Conservation (phyloP, 2,113 vertebrate species). For the Aplodontia rufa region DNA sequence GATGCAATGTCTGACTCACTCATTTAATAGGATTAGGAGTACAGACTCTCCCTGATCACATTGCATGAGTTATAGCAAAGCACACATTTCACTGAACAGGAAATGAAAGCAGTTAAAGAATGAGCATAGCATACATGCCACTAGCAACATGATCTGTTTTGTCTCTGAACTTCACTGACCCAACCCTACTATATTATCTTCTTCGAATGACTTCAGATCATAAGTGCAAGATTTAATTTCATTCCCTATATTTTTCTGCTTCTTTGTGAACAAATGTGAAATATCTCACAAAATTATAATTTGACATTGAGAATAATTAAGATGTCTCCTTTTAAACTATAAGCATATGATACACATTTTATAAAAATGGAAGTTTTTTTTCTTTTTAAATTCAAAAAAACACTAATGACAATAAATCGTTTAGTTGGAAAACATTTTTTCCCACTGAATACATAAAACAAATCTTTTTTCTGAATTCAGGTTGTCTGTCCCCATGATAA, state of each 20-base stretch:
- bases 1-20: constrained; percentile 48
- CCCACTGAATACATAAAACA: background rate
- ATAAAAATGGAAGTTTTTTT: background rate
- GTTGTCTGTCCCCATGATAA: background rate
- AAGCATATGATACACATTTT: background rate
- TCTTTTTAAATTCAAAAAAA: constrained; percentile 34
- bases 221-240: background rate
- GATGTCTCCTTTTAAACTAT: background rate
- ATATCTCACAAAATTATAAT: background rate
- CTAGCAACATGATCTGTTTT: background rate
- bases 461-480: background rate
- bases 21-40: background rate
- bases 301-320: background rate
- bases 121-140: background rate
- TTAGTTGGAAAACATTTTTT: background rate
- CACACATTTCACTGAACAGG: constrained; percentile 16
- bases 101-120: constrained; percentile 43
- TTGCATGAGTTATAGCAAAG: constrained; percentile 21
- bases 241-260: background rate
- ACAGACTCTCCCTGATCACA: constrained; percentile 47
- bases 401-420: background rate
- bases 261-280: background rate
- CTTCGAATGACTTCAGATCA: constrained; percentile 6
- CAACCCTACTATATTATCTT: background rate
- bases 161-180: background rate